phyloP scores from a whole-genome alignment of 2,797 vertebrate species.

The Microcaecilia unicolor region DNA sequence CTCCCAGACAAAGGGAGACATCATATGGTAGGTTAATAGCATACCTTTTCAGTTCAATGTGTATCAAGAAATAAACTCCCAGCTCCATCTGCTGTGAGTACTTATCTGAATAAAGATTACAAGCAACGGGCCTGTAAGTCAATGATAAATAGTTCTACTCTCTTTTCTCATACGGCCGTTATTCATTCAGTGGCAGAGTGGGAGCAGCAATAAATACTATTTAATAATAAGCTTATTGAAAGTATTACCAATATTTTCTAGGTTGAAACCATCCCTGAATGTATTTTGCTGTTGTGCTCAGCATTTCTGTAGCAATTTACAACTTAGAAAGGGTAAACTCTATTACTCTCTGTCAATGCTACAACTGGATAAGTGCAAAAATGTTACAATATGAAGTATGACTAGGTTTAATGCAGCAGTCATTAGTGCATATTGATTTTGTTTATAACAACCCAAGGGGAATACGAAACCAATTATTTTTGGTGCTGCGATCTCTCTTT shows the following conservation, averaged over 20 bases:
- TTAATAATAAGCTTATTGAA: slow-evolving; percentile 61
- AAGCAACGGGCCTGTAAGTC: too few relatives aligned
- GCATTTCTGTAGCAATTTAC: slow-evolving; percentile 62
- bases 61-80: too few relatives aligned
- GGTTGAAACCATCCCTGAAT: slow-evolving; percentile 48
- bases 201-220: slow-evolving; percentile 57
- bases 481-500: slow-evolving; percentile 2
- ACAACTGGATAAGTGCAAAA: slow-evolving; percentile 48
- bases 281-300: slow-evolving; percentile 50
- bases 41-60: too few relatives aligned
- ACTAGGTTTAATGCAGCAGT: slow-evolving; percentile 51
- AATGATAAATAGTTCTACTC: slow-evolving; percentile 43
- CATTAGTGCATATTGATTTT: slow-evolving; percentile 60
- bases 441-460: slow-evolving; percentile 46
- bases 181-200: slow-evolving; percentile 35
- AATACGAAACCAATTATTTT: slow-evolving; percentile 39
- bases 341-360: slow-evolving; percentile 53
- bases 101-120: too few relatives aligned
- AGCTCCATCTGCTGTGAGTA: too few relatives aligned
- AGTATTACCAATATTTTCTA: slow-evolving; percentile 57
- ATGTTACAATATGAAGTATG: slow-evolving; percentile 43
- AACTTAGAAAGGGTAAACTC: slow-evolving; percentile 57
- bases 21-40: too few relatives aligned
- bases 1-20: too few relatives aligned
- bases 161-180: slow-evolving; percentile 29